Evolutionary conservation across 2,888 invertebrate species (phyloP), one percentile per base, ranked within the genome.

Genomic region (Sesamia inferens): DNA sequence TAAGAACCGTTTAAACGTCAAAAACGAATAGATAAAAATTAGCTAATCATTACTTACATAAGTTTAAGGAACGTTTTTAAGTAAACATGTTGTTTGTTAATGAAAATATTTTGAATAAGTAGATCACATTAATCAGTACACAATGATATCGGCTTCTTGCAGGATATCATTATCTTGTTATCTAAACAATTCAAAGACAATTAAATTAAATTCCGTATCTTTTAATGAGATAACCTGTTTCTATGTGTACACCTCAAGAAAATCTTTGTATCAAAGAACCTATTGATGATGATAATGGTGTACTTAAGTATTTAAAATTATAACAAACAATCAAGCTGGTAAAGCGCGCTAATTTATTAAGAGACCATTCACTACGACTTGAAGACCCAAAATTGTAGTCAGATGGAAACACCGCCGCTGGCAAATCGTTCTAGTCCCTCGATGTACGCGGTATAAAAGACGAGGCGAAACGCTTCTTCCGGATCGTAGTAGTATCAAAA

Each of bases 191-290:
- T 39, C 24, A 19, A 63, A 16, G 63, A 44, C 71, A 76, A 64
- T 74, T 51, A 72, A 63, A 66, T 79, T 64, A 59, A 39, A n/a
- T 31, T 47, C 16, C 24, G 54, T 67, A 54, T 47, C 14, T 63
- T 10, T 57, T 16, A 65, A 55, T 1, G 10, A 61, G 68, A 80
- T 68, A 68, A 73, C 67, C 42, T 5, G 55, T 78, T 58, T 42
- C 62, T n/a, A 59, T 16, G 54, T n/a, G 16, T 51, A 44, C 16
- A 13, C 16, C 0, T 31, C 44, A 14, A 0, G 62, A 62, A 76
- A n/a, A 55, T 31, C 59, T n/a, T 31, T 24, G 2, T 7, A 48
- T 6, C 13, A 19, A 24, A 51, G 8, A 31, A 51, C 39, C 39
- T 57, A 7, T 57, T 14, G 22, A 24, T 14, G 14, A 57, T 24